These are phyloP conservation scores for Xestia sexstrigata DNA, from an alignment of 2,888 invertebrate genomes.

Conservation along the genomic window DNA sequence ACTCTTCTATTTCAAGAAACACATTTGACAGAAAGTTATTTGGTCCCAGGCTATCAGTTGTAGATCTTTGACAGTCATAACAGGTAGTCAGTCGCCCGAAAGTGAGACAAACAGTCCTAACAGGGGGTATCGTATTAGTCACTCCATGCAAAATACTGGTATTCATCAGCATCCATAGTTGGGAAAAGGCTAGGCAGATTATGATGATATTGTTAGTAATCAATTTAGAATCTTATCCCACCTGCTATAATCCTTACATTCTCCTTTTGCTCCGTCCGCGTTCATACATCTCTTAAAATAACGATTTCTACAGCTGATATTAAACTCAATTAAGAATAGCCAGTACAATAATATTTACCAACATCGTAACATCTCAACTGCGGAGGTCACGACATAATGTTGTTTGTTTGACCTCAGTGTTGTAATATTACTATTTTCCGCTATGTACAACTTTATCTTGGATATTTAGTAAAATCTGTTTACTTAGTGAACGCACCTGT, in stretches of 20 bases:
- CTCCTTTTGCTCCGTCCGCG: not conserved
- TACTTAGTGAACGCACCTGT: conserved; percentile 1
- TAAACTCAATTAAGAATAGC: conserved; percentile 38
- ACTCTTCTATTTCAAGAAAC: too few species aligned
- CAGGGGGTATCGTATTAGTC: too few species aligned
- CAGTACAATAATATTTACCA: conserved; percentile 21
- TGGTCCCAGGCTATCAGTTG: too few species aligned
- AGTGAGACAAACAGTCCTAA: too few species aligned
- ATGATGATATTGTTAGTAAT: too few species aligned
- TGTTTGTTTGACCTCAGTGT: conserved; percentile 50
- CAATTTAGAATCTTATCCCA: too few species aligned
- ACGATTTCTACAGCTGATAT: not conserved
- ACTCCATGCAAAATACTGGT: too few species aligned
- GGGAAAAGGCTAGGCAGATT: too few species aligned
- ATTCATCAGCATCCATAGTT: too few species aligned
- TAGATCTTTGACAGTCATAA: too few species aligned
- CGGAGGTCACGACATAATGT: conserved; percentile 32
- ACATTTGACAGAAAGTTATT: too few species aligned
- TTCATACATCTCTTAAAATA: not conserved
- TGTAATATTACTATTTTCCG: conserved; percentile 46
- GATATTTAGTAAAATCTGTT: conserved; percentile 26
- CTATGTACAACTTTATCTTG: conserved; percentile 41
- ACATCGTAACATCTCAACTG: conserved; percentile 43
- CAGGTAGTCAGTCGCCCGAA: too few species aligned
- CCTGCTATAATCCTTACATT: not conserved